Base-by-base conservation (phyloP, 2,113 vertebrate genomes). In the Coptodon rendalli region DNA sequence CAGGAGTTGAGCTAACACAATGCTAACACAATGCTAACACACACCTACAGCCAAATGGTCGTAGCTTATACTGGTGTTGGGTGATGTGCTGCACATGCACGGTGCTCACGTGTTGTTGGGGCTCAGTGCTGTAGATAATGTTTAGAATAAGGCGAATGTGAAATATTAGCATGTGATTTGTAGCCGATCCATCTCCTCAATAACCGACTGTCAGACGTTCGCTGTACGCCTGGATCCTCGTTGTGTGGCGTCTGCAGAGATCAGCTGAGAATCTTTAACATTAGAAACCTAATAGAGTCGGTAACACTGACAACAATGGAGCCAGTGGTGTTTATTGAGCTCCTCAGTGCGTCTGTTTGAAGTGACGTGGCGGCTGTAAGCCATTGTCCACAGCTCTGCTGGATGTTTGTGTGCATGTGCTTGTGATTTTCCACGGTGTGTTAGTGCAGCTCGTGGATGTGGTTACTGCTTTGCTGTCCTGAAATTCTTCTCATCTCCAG, bases 381-480 rank as follows among this genome's bases (percentile, higher is more conserved):
- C 85, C 83, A 89, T 93, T 94, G 87, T 89, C 86, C 92, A 92
- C 93, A 90, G 90, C 86, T 86, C 52, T 2, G 80, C 6, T 68
- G 80, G 27, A 40, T 87, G 86, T 80, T 27, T 87, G 87, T 68
- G 86, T 83, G 71, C 48, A 52, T 79, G 91, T 93, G 93, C 81
- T 89, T 89, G 91, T 92, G 92, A 94, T 93, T 93, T 90, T 93
- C 90, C 84, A 88, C 84, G 88, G 89, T 80, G 48, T 52, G 89
- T 93, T 94, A 90, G 79, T 91, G 89, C 84, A 92, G 93, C 87
- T 89, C 91, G 88, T 93, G 83, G 85, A 91, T 95, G 93, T 91
- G 92, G 92, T 93, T 93, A 93, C 87, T 91, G 93, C 90, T 86
- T 22, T 89, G 86, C 80, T 80, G 82, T 92, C 93, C 93, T 90